Evolutionary conservation across 2,888 invertebrate species (phyloP).

Genomic region (Conops quadrifasciatus): DNA sequence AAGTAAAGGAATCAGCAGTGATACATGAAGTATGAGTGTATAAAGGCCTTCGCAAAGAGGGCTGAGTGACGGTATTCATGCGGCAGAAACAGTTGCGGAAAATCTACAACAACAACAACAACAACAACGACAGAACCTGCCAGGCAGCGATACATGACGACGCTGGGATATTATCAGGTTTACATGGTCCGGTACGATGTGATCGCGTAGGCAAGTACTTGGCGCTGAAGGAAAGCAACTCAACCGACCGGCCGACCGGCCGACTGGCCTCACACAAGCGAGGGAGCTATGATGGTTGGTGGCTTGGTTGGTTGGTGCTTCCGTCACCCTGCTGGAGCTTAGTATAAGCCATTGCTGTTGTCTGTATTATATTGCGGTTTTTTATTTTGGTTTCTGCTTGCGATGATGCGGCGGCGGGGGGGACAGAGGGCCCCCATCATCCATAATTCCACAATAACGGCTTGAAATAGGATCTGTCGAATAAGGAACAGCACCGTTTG

Average conservation of each 20-base stretch:
- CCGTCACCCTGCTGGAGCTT: neutral
- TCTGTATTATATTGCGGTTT: neutral
- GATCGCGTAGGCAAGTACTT: slow-evolving; percentile 18
- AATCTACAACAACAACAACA: slow-evolving; percentile 42
- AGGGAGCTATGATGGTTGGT: neutral
- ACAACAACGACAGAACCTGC: slow-evolving; percentile 40
- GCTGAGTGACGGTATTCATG: slow-evolving; percentile 32
- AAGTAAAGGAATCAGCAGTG: neutral
- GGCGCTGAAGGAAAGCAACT: neutral
- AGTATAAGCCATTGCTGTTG: neutral
- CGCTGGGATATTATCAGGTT: slow-evolving; percentile 31
- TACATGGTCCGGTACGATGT: slow-evolving; percentile 5
- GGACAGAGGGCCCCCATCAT: neutral
- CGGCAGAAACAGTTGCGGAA: slow-evolving; percentile 42
- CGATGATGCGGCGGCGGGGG: neutral
- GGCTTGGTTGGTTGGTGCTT: neutral
- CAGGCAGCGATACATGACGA: slow-evolving; percentile 35
- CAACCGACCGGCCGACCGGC: too few relatives aligned
- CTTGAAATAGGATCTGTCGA: too few relatives aligned
- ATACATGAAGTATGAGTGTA: slow-evolving; percentile 7
- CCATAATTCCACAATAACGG: neutral
- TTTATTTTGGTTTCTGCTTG: neutral
- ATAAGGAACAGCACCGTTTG: too few relatives aligned
- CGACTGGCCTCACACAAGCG: neutral
- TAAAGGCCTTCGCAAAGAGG: slow-evolving; percentile 55